A percentile compares a stretch with the other conserved stretches of the same genome.
phyloP scores from a whole-genome alignment of 2,797 vertebrate species.

The Xyrichtys novacula region DNA sequence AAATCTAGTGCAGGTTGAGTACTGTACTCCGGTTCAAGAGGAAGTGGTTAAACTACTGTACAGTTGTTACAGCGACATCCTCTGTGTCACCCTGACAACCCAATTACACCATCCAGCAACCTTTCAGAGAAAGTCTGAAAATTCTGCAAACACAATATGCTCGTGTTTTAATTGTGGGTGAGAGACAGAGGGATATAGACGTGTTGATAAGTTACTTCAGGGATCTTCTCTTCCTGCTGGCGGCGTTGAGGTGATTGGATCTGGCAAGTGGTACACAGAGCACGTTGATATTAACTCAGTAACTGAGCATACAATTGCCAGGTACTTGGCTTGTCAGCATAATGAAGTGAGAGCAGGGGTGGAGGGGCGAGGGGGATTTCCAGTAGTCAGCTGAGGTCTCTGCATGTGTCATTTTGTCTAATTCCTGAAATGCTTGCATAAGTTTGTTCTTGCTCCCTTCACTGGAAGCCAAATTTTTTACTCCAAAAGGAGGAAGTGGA shows the following conservation, averaged over 20 bases:
- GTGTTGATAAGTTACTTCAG: constrained; percentile 28
- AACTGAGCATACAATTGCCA: constrained; percentile 45
- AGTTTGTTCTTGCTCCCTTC: constrained; percentile 69
- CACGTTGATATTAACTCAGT: constrained; percentile 45
- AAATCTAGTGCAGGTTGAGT: constrained; percentile 63
- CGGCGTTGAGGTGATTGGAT: constrained; percentile 42
- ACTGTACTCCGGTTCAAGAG: constrained; percentile 69
- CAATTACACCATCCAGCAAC: constrained; percentile 54
- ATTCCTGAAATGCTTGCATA: constrained; percentile 82
- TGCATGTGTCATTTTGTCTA: constrained; percentile 57
- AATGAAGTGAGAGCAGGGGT: constrained; percentile 58
- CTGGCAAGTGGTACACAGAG: constrained; percentile 23
- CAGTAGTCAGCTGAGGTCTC: constrained; percentile 73
- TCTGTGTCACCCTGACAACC: constrained; percentile 71
- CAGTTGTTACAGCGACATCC: constrained; percentile 73
- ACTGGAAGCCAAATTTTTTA: constrained; percentile 43
- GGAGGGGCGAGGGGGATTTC: constrained; percentile 59
- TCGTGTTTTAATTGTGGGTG: not conserved
- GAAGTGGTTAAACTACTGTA: constrained; percentile 78
- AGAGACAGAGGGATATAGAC: constrained; percentile 7
- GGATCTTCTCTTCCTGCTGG: constrained; percentile 1
- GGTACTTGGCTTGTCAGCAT: constrained; percentile 64
- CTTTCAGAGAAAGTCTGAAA: constrained; percentile 40
- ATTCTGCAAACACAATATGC: constrained; percentile 32
- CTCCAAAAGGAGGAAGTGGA: constrained; percentile 75